Evolutionary conservation across 2,888 invertebrate genomes (phyloP), one percentile per base, ranked within the genome.

Genomic region (Coelopa pilipes): DNA sequence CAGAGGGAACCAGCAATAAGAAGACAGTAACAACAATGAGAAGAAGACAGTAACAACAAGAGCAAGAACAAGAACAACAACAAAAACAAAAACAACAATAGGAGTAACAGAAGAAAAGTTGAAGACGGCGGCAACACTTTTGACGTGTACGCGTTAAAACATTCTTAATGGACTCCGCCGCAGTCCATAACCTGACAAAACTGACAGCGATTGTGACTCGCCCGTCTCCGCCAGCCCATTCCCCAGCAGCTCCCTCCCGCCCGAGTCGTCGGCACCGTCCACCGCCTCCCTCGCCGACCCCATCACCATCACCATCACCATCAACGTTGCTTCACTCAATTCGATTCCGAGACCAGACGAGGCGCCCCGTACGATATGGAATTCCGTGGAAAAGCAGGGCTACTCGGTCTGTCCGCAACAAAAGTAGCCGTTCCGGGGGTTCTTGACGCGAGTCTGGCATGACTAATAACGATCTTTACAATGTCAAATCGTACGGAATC

Each of bases 61-160:
- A 53, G n/a, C n/a, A 53, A 5, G n/a, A 53, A 53, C 53, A 53
- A 53, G 4, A 34, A 4, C 34, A 34, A 34, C 34, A 4, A 53
- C n/a, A 53, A 5, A 9, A 53, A 53, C 53, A 53, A 53, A 15
- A 34, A 4, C 34, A 34, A 34, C 34, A 4, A 34, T 7, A 34
- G 7, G 2, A 34, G 7, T 34, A 34, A 34, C 34, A 34, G 7
- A 55, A 63, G 11, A 63, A 34, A 63, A 45, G 47, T 17, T 24
- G 24, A 17, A 66, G 19, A 47, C 50, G 19, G 49, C 66, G 50
- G 49, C 49, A 66, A 66, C 21, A 66, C 21, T 66, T 66, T 50
- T 66, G 66, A 50, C 66, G 50, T 17, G 13, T 50, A 12, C 50
- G 66, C 66, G 66, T 66, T 66, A 66, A 66, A 66, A 66, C 15